Evolutionary conservation across 2,113 vertebrate species (phyloP).

Genomic region (Apodemus speciosus): DNA sequence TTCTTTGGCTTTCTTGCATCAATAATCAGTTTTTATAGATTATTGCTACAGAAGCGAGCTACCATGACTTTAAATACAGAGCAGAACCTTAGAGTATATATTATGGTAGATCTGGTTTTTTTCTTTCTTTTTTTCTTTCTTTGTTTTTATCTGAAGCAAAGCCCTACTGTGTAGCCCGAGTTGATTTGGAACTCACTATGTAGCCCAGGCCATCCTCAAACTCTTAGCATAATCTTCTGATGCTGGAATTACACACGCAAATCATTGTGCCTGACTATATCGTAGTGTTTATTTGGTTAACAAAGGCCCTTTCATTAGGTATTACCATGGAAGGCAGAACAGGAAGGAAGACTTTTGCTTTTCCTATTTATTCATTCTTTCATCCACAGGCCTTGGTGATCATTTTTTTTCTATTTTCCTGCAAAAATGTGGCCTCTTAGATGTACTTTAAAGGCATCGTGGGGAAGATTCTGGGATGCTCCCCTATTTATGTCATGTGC

Average conservation of each 20-base stretch:
- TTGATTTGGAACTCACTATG: not conserved
- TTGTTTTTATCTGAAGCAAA: not conserved
- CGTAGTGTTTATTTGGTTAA: not conserved
- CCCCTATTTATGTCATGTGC: not conserved
- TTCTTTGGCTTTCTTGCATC: not conserved
- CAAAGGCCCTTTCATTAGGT: not conserved
- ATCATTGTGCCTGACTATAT: not conserved
- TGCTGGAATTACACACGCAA: not conserved
- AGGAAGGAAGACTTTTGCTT: conserved; percentile 23
- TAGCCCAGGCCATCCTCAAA: not conserved
- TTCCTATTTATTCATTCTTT: conserved; percentile 30
- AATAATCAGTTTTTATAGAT: not conserved
- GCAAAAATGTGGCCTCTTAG: not conserved
- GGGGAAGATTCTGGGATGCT: not conserved
- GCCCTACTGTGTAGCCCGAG: not conserved
- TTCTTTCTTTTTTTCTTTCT: not conserved
- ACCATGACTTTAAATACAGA: not conserved
- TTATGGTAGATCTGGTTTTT: not conserved
- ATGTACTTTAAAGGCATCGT: not conserved
- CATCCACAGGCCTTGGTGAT: not conserved
- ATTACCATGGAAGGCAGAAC: not conserved
- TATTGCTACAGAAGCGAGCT: not conserved
- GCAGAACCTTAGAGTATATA: not conserved
- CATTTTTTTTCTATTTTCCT: conserved; percentile 42
- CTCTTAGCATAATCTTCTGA: not conserved